These are phyloP conservation scores for Napeogenes sylphis DNA, from an alignment of 2,888 invertebrate species.

Conservation along the genomic window DNA sequence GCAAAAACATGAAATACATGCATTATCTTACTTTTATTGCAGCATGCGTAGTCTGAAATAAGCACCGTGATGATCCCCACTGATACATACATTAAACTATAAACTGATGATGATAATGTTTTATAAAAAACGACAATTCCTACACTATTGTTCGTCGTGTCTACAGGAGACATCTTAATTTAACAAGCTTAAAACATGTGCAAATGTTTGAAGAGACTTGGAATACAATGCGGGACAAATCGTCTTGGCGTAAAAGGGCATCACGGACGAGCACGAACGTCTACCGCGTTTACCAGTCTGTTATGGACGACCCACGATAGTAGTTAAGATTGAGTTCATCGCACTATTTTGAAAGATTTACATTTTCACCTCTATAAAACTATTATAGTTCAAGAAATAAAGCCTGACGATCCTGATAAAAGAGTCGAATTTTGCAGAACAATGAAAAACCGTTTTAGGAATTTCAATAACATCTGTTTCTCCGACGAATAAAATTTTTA, in stretches of 20 bases:
- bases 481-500: slow-evolving; percentile 28
- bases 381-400: slow-evolving; percentile 36
- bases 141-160: slow-evolving; percentile 23
- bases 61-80: too few relatives aligned
- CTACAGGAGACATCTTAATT: slow-evolving; percentile 28
- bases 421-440: slow-evolving; percentile 35
- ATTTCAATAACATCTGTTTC: slow-evolving; percentile 34
- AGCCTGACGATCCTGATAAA: slow-evolving; percentile 35
- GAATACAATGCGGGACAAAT: slow-evolving; percentile 35
- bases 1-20: too few relatives aligned
- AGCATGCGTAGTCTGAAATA: too few relatives aligned
- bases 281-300: slow-evolving; percentile 35
- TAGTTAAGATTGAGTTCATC: slow-evolving; percentile 27
- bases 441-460: slow-evolving; percentile 31
- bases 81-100: too few relatives aligned
- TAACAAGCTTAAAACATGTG: slow-evolving; percentile 27
- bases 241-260: slow-evolving; percentile 33
- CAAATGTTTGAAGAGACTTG: slow-evolving; percentile 37
- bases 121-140: too few relatives aligned
- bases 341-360: slow-evolving; percentile 32
- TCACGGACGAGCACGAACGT: slow-evolving; percentile 4
- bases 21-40: too few relatives aligned
- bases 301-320: slow-evolving; percentile 30
- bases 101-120: too few relatives aligned
- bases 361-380: slow-evolving; percentile 33